phyloP scores from a whole-genome alignment of 1,140 invertebrate genomes.

The Heliothis virescens region DNA sequence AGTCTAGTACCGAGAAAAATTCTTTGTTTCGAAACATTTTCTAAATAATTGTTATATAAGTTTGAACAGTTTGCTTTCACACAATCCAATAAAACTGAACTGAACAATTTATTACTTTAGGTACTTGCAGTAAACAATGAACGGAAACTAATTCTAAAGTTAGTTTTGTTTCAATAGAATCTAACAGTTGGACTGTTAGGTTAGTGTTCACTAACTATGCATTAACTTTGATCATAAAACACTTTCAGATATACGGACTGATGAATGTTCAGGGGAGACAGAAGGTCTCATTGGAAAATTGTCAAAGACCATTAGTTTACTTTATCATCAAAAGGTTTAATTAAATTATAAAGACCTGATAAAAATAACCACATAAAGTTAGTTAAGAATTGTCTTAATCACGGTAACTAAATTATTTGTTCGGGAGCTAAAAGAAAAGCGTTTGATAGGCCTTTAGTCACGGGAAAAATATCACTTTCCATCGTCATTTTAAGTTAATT shows the following conservation, averaged over 20 bases:
- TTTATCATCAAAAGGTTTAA: neutral
- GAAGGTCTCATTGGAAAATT: too few relatives aligned
- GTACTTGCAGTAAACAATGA: constrained; percentile 19
- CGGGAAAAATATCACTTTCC: too few relatives aligned
- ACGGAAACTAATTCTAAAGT: constrained; percentile 30
- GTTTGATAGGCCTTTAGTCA: too few relatives aligned
- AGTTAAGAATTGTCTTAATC: too few relatives aligned
- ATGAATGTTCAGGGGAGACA: neutral
- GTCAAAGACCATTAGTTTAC: neutral
- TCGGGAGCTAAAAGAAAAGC: too few relatives aligned
- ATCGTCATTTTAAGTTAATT: too few relatives aligned
- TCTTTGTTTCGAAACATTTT: neutral
- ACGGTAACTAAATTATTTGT: too few relatives aligned
- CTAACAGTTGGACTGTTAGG: constrained; percentile 1
- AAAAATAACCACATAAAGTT: too few relatives aligned
- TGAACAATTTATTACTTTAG: constrained; percentile 5
- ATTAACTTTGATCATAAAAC: constrained; percentile 24
- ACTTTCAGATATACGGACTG: neutral
- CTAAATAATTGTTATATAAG: neutral
- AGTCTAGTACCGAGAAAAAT: neutral
- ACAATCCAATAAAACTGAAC: constrained; percentile 19
- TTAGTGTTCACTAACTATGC: constrained; percentile 21
- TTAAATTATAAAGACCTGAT: too few relatives aligned
- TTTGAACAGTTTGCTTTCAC: constrained; percentile 18
- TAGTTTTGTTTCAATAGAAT: constrained; percentile 27